Conservation (phyloP, 2,888 invertebrate species). For the Cecidostiba fungosa region DNA sequence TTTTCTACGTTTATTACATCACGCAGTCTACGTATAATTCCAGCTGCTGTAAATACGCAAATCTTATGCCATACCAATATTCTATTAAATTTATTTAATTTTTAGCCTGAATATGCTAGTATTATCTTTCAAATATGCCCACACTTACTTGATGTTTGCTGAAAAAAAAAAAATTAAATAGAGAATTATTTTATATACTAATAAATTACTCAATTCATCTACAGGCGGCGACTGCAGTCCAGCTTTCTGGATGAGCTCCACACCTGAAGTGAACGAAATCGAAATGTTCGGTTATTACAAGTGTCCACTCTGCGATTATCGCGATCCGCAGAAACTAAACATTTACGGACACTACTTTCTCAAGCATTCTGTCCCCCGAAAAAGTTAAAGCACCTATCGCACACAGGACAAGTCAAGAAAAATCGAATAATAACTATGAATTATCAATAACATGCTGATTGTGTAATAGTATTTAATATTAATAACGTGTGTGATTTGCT, state of each 20-base stretch:
- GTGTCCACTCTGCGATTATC: slow-evolving; percentile 9
- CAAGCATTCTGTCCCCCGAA: background rate
- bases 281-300: slow-evolving; percentile 3
- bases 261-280: background rate
- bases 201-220: background rate
- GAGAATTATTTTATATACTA: background rate
- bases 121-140: no score
- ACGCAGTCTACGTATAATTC: no score
- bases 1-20: no score
- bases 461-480: background rate
- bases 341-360: slow-evolving; percentile 10
- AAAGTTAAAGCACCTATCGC: background rate
- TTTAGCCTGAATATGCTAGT: no score
- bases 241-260: background rate
- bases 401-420: background rate
- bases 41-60: no score
- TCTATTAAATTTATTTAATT: no score
- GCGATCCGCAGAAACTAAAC: background rate
- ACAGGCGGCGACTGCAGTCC: background rate
- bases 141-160: no score
- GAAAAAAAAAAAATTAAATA: no score
- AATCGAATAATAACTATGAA: background rate
- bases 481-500: background rate
- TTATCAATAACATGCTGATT: background rate
- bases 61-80: no score